These are phyloP conservation scores for Tetrapedia diversipes DNA, from an alignment of 2,888 invertebrate species.

Conservation along the genomic window DNA sequence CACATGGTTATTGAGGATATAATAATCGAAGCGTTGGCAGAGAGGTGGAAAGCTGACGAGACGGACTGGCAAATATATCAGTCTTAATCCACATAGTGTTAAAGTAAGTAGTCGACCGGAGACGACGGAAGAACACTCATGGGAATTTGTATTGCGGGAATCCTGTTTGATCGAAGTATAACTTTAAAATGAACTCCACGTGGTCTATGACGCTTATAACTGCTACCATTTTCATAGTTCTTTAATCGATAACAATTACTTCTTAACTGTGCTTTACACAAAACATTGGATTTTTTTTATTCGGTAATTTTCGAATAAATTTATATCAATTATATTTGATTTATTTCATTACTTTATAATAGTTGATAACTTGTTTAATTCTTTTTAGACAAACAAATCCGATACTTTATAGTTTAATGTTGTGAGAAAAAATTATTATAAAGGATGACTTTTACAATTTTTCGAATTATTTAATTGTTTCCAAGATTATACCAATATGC, in stretches of 20 bases:
- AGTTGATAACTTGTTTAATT: background rate
- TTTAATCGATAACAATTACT: constrained; percentile 1
- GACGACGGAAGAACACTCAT: constrained; percentile 43
- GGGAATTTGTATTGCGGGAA: constrained; percentile 30
- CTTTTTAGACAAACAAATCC: background rate
- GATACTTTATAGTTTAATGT: background rate
- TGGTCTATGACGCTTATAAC: constrained; percentile 8
- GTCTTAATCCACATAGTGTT: constrained; percentile 65
- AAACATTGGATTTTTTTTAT: background rate
- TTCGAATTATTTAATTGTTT: constrained; percentile 5
- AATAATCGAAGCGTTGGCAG: constrained; percentile 44
- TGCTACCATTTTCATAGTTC: background rate
- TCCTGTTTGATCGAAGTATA: background rate
- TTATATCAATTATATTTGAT: background rate
- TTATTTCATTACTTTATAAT: background rate
- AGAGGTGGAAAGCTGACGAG: constrained; percentile 54
- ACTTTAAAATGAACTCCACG: constrained; percentile 18
- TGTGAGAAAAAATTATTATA: background rate
- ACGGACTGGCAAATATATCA: constrained; percentile 70
- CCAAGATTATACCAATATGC: constrained; percentile 76
- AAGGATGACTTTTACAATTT: background rate
- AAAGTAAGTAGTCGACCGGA: constrained; percentile 42
- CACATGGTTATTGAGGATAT: constrained; percentile 34
- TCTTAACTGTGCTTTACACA: background rate
- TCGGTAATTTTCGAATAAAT: background rate